These are phyloP conservation scores for Apeira syringaria DNA, from an alignment of 2,888 invertebrate genomes.

Conservation along the genomic window DNA sequence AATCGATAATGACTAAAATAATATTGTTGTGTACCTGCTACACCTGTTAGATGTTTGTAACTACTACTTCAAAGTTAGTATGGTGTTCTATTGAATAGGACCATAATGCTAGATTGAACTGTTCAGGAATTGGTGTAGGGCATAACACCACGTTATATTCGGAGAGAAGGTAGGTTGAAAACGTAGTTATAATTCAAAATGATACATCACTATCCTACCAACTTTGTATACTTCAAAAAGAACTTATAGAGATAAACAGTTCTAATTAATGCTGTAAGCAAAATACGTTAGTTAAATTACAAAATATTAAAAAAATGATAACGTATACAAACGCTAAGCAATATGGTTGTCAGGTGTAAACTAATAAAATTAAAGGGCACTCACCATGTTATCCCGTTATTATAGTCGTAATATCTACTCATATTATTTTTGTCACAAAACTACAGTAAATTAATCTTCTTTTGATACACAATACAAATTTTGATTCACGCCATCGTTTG, in stretches of 20 bases:
- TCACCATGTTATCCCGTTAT: constrained; percentile 82
- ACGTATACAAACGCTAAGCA: constrained; percentile 70
- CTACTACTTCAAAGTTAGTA: too few relatives aligned
- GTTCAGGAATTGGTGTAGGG: background rate
- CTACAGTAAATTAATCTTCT: constrained; percentile 40
- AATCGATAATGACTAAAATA: too few relatives aligned
- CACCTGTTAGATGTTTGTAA: too few relatives aligned
- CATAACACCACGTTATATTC: constrained; percentile 22
- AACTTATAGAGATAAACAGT: background rate
- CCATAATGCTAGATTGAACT: background rate
- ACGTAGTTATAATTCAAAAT: constrained; percentile 23
- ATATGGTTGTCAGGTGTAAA: constrained; percentile 69
- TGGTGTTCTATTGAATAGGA: too few relatives aligned
- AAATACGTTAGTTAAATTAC: too few relatives aligned
- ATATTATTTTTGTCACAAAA: constrained; percentile 64
- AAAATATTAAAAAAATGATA: too few relatives aligned
- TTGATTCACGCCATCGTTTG: constrained; percentile 70
- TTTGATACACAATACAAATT: constrained; percentile 57
- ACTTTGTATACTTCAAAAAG: background rate
- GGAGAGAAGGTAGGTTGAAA: too few relatives aligned
- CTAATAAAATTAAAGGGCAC: constrained; percentile 53
- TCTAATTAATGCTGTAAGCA: background rate
- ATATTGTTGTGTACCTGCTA: too few relatives aligned
- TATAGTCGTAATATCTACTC: constrained; percentile 83
- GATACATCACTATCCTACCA: constrained; percentile 1